Evolutionary conservation across 2,113 vertebrate species (phyloP).

Genomic region (Indicator indicator): DNA sequence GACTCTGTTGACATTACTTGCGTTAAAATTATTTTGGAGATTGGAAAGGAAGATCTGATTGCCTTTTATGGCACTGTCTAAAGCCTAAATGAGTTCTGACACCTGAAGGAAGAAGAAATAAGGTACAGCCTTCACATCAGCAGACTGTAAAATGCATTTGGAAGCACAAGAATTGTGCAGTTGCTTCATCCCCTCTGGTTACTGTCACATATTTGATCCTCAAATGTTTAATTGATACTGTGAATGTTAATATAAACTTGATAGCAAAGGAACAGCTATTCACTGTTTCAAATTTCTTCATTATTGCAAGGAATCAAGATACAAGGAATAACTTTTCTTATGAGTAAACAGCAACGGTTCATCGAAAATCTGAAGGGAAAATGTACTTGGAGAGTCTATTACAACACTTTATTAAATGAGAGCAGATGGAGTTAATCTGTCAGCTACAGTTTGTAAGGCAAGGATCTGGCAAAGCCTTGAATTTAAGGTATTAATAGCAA

Average conservation of each 20-base stretch:
- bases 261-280: not conserved
- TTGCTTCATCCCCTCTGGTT: constrained; percentile 43
- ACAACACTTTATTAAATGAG: not conserved
- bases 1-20: constrained; percentile 36
- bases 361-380: not conserved
- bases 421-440: not conserved
- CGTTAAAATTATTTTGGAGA: constrained; percentile 36
- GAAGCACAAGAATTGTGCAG: not conserved
- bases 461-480: not conserved
- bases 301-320: not conserved
- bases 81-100: constrained; percentile 48
- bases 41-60: constrained; percentile 57
- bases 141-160: not conserved
- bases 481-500: not conserved
- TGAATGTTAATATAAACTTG: not conserved
- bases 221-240: constrained; percentile 23
- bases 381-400: not conserved
- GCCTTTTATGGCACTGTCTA: constrained; percentile 28
- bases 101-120: constrained; percentile 36
- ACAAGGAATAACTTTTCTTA: not conserved
- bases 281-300: not conserved
- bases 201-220: constrained; percentile 6
- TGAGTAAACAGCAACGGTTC: not conserved
- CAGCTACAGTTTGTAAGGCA: not conserved
- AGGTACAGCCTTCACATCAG: not conserved